These are phyloP conservation scores for Dione vanillae DNA, from an alignment of 2,888 invertebrate species.

Conservation along the genomic window DNA sequence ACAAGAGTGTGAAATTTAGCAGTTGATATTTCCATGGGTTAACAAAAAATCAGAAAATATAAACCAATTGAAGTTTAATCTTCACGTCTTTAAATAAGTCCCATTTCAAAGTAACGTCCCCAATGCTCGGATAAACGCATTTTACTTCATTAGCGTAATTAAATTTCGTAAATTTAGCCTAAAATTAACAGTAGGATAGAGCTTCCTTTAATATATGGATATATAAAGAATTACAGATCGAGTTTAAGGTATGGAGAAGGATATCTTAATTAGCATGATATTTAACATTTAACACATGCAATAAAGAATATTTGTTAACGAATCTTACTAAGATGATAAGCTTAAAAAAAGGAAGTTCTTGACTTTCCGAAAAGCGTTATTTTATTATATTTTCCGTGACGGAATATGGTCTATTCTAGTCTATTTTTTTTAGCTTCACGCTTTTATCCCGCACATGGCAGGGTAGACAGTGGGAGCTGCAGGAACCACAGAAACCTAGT, in stretches of 20 bases:
- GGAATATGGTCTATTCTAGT: no score
- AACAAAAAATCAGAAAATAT: background rate
- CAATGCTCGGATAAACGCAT: slow-evolving; percentile 63
- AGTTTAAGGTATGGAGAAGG: slow-evolving; percentile 48
- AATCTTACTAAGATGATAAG: no score
- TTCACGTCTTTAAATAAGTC: slow-evolving; percentile 54
- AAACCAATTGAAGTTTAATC: slow-evolving; percentile 37
- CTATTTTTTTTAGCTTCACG: no score
- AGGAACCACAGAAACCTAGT: no score
- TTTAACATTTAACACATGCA: no score
- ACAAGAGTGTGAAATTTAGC: no score
- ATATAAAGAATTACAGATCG: slow-evolving; percentile 66
- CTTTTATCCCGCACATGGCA: no score
- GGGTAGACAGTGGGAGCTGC: no score
- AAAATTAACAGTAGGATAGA: slow-evolving; percentile 71
- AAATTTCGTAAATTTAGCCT: slow-evolving; percentile 72
- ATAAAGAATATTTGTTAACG: no score
- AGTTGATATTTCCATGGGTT: no score
- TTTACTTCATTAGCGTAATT: slow-evolving; percentile 74
- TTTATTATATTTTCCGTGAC: background rate
- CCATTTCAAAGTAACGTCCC: slow-evolving; percentile 53
- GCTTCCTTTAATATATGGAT: slow-evolving; percentile 66
- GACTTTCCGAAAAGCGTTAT: background rate
- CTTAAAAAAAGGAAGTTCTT: no score
- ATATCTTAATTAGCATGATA: slow-evolving; percentile 24